Percentiles rank a stretch among this genome's conserved stretches.
Evolutionary conservation across 37 sponge, comb jelly and placozoan species (phyloP).

Genomic region (Tethya wilhelma): DNA sequence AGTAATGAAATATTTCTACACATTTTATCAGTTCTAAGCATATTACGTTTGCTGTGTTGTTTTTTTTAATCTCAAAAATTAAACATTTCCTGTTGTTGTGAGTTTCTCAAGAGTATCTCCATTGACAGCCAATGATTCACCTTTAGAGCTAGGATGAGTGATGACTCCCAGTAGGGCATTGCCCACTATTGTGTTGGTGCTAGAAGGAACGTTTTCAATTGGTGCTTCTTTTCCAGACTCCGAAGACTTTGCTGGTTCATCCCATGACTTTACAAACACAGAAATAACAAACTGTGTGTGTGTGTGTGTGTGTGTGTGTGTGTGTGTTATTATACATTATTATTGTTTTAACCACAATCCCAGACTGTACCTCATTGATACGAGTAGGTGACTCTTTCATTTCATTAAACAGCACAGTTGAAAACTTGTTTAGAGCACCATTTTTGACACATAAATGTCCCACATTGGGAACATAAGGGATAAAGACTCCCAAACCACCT

Average conservation of each 20-base stretch:
- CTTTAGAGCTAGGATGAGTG: not conserved
- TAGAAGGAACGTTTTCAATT: not conserved
- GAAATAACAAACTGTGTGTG: not conserved
- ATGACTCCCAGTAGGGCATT: constrained; percentile 1
- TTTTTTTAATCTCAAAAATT: too few relatives aligned
- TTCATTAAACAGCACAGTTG: not conserved
- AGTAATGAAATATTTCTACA: too few relatives aligned
- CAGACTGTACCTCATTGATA: constrained; percentile 6
- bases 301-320: too few relatives aligned
- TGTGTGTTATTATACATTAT: not conserved
- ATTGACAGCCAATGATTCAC: not conserved
- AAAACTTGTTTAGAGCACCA: not conserved
- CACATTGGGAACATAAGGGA: not conserved
- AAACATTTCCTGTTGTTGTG: not conserved
- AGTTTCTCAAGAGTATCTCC: not conserved
- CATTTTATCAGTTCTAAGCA: too few relatives aligned
- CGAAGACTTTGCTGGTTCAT: not conserved
- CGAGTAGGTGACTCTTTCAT: not conserved
- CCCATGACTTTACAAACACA: not conserved
- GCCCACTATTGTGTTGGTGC: not conserved
- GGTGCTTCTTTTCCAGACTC: too few relatives aligned
- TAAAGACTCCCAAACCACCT: too few relatives aligned
- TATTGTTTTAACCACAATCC: not conserved
- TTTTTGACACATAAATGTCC: not conserved
- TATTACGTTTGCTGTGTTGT: too few relatives aligned